Evolutionary conservation across 2,797 vertebrate species (phyloP).

Genomic region (Spea hammondii): DNA sequence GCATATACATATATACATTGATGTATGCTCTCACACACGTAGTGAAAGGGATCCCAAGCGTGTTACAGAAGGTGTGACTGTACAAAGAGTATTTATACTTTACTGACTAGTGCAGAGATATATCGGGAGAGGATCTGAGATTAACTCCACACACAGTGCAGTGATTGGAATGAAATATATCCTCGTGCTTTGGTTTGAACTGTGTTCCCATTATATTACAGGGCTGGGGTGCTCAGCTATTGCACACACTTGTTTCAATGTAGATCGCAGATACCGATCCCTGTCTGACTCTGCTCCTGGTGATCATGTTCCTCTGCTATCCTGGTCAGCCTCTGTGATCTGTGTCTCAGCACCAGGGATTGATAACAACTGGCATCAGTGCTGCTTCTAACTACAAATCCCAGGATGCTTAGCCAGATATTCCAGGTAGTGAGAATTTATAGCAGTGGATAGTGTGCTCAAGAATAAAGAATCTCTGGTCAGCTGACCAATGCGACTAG

Average conservation of each 20-base stretch:
- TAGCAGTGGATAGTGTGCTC: too few species aligned
- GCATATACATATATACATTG: neutral
- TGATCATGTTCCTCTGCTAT: neutral
- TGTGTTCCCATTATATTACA: slow-evolving; percentile 1
- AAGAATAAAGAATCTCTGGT: too few species aligned
- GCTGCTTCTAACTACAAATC: too few species aligned
- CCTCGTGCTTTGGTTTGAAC: neutral
- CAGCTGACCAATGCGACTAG: too few species aligned
- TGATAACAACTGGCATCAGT: too few species aligned
- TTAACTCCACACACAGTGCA: neutral
- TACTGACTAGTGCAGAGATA: neutral
- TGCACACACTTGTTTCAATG: neutral
- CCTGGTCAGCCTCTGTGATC: too few species aligned
- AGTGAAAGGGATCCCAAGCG: neutral
- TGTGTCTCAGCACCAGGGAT: too few species aligned
- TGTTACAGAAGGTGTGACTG: neutral
- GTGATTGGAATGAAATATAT: neutral
- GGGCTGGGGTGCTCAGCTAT: neutral
- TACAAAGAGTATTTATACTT: neutral
- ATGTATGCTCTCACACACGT: neutral
- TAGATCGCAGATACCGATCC: neutral
- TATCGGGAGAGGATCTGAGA: neutral
- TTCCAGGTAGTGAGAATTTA: too few species aligned
- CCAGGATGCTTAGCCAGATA: too few species aligned
- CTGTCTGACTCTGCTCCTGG: neutral